Base-by-base conservation (phyloP, 2,888 invertebrate species). In the Petrophora chlorosata region DNA sequence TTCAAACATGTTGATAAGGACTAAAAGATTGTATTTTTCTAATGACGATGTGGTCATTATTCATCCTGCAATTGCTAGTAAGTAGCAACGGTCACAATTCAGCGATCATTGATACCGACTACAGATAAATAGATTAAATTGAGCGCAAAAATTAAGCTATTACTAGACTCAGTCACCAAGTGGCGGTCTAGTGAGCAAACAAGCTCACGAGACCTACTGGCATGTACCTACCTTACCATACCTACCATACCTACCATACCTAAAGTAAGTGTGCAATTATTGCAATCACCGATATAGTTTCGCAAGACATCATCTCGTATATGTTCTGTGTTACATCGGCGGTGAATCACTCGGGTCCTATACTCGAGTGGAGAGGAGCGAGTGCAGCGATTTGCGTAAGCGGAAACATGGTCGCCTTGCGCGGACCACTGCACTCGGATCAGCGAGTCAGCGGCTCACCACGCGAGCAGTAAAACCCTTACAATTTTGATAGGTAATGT, bases 351-450 rank as follows among this genome's bases (percentile, higher is more conserved):
- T 46, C 47, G 57, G 54, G 59, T 56, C 56, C 60, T 50, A 57
- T 58, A 65, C 65, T 60, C 49, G 53, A 63, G 60, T 33, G 9
- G 25, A 3, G 25, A 3, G 10, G 3, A 10, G 3, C 25, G 25
- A 3, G 25, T 25, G 53, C 59, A 59, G 48, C 49, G 61, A 63
- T 69, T 76, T 74, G 71, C 70, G 69, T 65, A 35, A 34, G 62
- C 66, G 67, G 73, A 70, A 73, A 73, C 66, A 64, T 63, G 67
- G 71, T 63, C 61, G 62, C 64, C 65, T 70, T 67, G 69, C 56
- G 59, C 61, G 59, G 60, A 65, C 62, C 61, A 54, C 59, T 63
- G 67, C 64, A 69, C 69, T 69, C 59, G 56, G 59, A 55, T 56
- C 54, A 56, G 5, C 25, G 25, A 22, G n/a, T n/a, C 51, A 39